Conservation (phyloP, 2,888 invertebrate species). For the Congeria kusceri region DNA sequence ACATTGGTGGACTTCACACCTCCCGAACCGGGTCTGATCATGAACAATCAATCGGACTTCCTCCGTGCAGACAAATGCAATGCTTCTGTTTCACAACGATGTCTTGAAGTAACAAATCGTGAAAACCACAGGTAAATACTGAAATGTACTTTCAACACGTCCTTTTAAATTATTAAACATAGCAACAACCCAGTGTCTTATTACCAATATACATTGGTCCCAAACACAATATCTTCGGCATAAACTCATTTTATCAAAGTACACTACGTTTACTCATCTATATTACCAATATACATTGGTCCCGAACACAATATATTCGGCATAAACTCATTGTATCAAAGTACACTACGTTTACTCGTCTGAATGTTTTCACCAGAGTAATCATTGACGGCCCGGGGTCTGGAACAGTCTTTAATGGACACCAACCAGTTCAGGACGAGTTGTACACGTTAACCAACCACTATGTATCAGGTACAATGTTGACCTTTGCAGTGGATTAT, state of each 20-base stretch:
- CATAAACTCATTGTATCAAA: too few species aligned
- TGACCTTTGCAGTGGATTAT: too few species aligned
- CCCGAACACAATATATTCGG: too few species aligned
- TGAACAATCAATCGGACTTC: slow-evolving; percentile 47
- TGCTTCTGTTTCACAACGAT: slow-evolving; percentile 70
- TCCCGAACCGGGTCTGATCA: slow-evolving; percentile 70
- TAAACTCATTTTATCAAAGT: neutral
- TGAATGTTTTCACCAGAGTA: slow-evolving; percentile 19
- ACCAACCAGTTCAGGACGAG: slow-evolving; percentile 64
- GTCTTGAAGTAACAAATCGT: slow-evolving; percentile 62
- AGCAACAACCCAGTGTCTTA: too few species aligned
- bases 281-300: too few species aligned
- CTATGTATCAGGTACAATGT: slow-evolving; percentile 68
- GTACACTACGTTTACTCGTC: too few species aligned
- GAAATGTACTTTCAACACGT: too few species aligned
- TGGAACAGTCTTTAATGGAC: slow-evolving; percentile 77
- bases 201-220: too few species aligned
- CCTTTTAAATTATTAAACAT: too few species aligned
- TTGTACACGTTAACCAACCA: slow-evolving; percentile 73
- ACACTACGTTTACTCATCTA: neutral
- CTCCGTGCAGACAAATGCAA: slow-evolving; percentile 62
- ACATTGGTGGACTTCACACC: slow-evolving; percentile 74
- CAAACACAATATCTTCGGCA: too few species aligned
- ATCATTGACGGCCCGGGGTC: slow-evolving; percentile 73
- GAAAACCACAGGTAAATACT: slow-evolving; percentile 68